phyloP scores from a whole-genome alignment of 2,888 invertebrate species.

The Drosophila setosimentum region DNA sequence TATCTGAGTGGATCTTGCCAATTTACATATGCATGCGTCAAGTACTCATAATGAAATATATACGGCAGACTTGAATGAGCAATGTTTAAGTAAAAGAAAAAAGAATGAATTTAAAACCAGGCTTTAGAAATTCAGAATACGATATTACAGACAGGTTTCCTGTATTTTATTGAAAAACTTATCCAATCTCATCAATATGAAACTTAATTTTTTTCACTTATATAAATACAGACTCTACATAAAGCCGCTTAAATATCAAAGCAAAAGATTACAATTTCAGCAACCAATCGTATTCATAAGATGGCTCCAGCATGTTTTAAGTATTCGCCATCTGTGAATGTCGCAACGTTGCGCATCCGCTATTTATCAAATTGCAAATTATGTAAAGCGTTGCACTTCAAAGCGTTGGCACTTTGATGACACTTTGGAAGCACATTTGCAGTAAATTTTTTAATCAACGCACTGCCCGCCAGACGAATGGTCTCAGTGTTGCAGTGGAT shows the following conservation, averaged over 20 bases:
- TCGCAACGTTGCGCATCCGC: conserved; percentile 49
- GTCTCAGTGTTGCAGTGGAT: background rate
- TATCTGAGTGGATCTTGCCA: conserved; percentile 43
- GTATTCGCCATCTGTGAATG: background rate
- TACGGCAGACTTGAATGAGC: conserved; percentile 21
- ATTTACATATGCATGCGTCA: conserved; percentile 64
- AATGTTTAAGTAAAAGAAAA: background rate
- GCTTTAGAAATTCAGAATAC: too few species aligned
- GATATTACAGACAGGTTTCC: background rate
- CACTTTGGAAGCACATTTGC: conserved; percentile 39
- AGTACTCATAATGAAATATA: conserved; percentile 7
- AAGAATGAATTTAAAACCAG: background rate
- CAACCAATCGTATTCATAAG: background rate
- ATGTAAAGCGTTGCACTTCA: conserved; percentile 38
- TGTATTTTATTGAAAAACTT: background rate
- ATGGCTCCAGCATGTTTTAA: background rate
- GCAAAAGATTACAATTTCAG: background rate
- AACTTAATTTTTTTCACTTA: background rate
- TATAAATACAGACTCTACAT: background rate
- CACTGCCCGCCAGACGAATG: conserved; percentile 2
- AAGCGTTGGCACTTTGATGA: conserved; percentile 43
- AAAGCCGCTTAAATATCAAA: conserved; percentile 1
- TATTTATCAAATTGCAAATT: conserved; percentile 43
- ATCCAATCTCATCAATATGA: background rate
- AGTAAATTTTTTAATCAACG: conserved; percentile 45